Percentiles rank a stretch among this genome's conserved stretches.
Conservation (phyloP, 2,888 invertebrate species). For the Hartigia nigra region DNA sequence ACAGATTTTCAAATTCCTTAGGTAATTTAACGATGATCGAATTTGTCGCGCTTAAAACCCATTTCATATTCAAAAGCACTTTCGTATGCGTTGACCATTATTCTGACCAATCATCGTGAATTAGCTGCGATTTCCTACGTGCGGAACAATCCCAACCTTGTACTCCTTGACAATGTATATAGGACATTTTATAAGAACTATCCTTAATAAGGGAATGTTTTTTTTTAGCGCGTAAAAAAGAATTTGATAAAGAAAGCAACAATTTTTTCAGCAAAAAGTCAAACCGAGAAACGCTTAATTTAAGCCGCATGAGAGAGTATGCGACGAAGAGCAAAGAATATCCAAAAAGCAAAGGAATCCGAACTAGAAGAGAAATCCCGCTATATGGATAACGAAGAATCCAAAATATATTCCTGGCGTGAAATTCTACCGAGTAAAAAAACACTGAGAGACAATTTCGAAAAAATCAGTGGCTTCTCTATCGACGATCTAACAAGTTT, state of each 20-base stretch:
- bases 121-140: not conserved
- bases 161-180: not conserved
- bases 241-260: not conserved
- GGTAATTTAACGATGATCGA: not conserved
- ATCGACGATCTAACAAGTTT: conserved; percentile 56
- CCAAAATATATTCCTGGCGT: not conserved
- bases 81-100: not conserved
- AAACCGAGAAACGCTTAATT: not conserved
- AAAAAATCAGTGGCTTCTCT: conserved; percentile 46
- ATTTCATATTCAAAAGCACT: not conserved
- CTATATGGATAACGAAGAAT: not conserved
- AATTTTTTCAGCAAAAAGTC: not conserved
- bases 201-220: not conserved
- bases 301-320: not conserved
- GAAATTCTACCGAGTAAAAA: conserved; percentile 18
- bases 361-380: not conserved
- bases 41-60: not conserved
- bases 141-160: not conserved
- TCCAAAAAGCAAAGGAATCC: not conserved
- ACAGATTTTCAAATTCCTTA: not conserved
- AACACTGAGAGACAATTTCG: conserved; percentile 29
- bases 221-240: not conserved
- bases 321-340: conserved; percentile 18
- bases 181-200: not conserved
- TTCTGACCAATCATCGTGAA: not conserved